A percentile compares a stretch with the other conserved stretches of the same genome.
Evolutionary conservation across 2,888 invertebrate species (phyloP).

Genomic region (Auanema sp.): DNA sequence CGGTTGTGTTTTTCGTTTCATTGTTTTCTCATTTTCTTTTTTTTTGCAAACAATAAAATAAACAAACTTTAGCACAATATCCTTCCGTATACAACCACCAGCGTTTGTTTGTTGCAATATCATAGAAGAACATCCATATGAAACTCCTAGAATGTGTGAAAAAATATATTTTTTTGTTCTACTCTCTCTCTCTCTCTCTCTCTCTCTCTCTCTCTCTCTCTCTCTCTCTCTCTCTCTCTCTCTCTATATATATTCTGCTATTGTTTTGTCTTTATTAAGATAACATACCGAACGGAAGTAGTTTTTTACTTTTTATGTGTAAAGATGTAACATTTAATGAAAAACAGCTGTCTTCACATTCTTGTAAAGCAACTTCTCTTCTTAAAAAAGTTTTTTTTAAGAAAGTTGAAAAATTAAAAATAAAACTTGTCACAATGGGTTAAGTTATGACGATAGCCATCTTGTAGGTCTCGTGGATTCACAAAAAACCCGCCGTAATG

Average conservation of each 20-base stretch:
- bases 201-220: not conserved
- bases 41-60: too few relatives aligned
- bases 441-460: constrained; percentile 14
- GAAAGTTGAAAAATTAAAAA: not conserved
- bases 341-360: constrained; percentile 29
- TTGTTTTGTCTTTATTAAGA: too few relatives aligned
- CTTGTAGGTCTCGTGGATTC: constrained; percentile 38
- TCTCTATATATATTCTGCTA: too few relatives aligned
- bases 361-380: constrained; percentile 26
- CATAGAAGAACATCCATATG: constrained; percentile 18
- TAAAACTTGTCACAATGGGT: constrained; percentile 7
- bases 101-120: constrained; percentile 15
- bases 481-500: constrained; percentile 40
- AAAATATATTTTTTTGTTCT: not conserved
- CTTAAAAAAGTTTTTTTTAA: constrained; percentile 9
- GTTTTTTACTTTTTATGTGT: constrained; percentile 11
- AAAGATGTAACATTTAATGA: constrained; percentile 34
- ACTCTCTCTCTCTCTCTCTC: not conserved
- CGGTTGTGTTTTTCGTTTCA: too few relatives aligned
- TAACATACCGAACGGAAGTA: constrained; percentile 12
- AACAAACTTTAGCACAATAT: constrained; percentile 12
- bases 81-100: constrained; percentile 3
- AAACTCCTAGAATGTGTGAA: constrained; percentile 9
- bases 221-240: too few relatives aligned
- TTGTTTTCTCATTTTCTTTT: too few relatives aligned